Conservation (phyloP, 2,888 invertebrate genomes). For the Isotomurus palustris region DNA sequence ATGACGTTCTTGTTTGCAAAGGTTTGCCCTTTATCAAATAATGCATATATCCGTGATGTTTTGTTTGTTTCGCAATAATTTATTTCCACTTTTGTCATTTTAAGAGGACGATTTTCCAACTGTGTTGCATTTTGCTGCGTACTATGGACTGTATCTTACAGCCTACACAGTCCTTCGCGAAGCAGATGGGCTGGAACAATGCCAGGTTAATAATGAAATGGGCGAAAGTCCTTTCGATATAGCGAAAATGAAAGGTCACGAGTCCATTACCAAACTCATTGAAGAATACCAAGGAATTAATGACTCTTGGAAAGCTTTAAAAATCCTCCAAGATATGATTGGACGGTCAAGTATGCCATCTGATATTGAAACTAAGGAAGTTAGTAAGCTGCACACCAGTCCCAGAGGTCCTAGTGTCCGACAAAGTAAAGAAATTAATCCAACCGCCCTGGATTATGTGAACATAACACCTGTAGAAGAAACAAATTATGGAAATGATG, state of each 20-base stretch:
- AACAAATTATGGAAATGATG: too few species aligned
- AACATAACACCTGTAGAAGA: too few species aligned
- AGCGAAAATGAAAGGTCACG: constrained; percentile 28
- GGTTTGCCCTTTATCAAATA: constrained; percentile 1
- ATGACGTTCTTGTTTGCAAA: constrained; percentile 43
- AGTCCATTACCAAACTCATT: constrained; percentile 27
- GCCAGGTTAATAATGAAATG: constrained; percentile 29
- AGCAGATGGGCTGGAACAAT: constrained; percentile 41
- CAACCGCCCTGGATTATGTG: too few species aligned
- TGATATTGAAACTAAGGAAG: neutral
- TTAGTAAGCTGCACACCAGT: too few species aligned
- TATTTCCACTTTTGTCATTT: neutral
- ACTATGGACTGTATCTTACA: constrained; percentile 41
- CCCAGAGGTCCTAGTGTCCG: too few species aligned
- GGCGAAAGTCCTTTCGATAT: constrained; percentile 38
- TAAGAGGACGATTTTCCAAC: constrained; percentile 40
- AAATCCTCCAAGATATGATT: constrained; percentile 33
- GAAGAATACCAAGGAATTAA: constrained; percentile 39
- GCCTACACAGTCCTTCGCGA: constrained; percentile 38
- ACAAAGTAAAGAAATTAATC: too few species aligned
- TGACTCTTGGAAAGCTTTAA: constrained; percentile 29
- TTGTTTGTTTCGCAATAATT: neutral
- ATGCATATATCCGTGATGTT: neutral
- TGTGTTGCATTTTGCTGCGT: constrained; percentile 43
- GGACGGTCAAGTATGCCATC: constrained; percentile 8